These are phyloP conservation scores for Raphicerus campestris DNA, from an alignment of 2,113 vertebrate species.

Conservation along the genomic window DNA sequence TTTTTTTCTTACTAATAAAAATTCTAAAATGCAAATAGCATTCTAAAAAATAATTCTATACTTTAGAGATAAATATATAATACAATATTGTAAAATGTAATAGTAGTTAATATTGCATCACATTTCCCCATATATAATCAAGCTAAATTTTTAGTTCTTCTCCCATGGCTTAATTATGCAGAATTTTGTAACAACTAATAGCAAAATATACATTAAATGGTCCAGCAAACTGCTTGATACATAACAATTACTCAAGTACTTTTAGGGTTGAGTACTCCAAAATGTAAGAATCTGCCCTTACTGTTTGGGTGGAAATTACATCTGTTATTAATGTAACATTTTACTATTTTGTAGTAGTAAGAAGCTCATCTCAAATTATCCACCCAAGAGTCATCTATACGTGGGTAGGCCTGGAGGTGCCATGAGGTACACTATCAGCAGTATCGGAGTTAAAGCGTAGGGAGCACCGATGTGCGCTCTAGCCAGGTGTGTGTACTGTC, in stretches of 20 bases:
- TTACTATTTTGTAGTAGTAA: not conserved
- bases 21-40: not conserved
- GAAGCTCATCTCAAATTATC: not conserved
- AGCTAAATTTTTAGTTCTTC: not conserved
- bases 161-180: not conserved
- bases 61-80: not conserved
- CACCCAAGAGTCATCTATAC: not conserved
- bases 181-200: not conserved
- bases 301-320: not conserved
- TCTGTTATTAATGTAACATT: not conserved
- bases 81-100: not conserved
- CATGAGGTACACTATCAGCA: not conserved
- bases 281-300: not conserved
- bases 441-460: not conserved
- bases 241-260: not conserved
- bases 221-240: not conserved
- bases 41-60: not conserved
- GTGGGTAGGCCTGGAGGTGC: not conserved
- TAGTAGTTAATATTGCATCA: not conserved
- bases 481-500: not conserved
- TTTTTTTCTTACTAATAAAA: constrained; percentile 23
- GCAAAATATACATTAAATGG: not conserved
- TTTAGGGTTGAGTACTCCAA: not conserved
- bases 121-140: not conserved
- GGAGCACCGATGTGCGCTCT: not conserved